phyloP scores from a whole-genome alignment of 2,797 vertebrate species.

The Acipenser oxyrinchus region DNA sequence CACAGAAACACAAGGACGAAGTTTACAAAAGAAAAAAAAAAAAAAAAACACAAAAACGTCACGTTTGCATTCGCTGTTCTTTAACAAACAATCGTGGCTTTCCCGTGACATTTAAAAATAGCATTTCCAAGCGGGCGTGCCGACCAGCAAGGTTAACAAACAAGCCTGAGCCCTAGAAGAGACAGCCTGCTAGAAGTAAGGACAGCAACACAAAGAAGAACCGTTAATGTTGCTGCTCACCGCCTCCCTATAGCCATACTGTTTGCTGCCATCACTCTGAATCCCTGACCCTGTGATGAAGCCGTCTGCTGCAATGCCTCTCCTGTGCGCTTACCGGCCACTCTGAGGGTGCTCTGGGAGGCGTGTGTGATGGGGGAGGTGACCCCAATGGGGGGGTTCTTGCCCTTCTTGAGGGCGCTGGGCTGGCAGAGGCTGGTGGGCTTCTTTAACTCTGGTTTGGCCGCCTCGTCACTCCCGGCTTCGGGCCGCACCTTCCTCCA shows the following conservation, averaged over 20 bases:
- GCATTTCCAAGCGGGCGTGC: conserved; percentile 3
- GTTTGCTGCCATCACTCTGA: not conserved
- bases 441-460: conserved; percentile 76
- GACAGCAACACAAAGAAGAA: not conserved
- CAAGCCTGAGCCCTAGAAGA: not conserved
- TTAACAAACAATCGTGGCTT: not conserved
- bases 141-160: not conserved
- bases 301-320: too few species aligned
- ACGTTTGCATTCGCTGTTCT: not conserved
- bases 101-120: conserved; percentile 7
- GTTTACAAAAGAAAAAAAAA: not conserved
- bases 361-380: conserved; percentile 89
- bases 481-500: conserved; percentile 77
- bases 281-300: not conserved
- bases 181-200: not conserved
- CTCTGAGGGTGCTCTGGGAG: conserved; percentile 76
- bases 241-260: conserved; percentile 3
- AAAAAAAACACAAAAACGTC: not conserved
- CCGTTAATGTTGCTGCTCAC: not conserved
- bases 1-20: not conserved
- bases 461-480: conserved; percentile 50
- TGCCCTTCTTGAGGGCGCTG: conserved; percentile 74
- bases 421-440: conserved; percentile 75
- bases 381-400: conserved; percentile 81
- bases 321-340: conserved; percentile 65